Base-by-base conservation (phyloP, 1,140 invertebrate genomes). In the Drosophila virilis region DNA sequence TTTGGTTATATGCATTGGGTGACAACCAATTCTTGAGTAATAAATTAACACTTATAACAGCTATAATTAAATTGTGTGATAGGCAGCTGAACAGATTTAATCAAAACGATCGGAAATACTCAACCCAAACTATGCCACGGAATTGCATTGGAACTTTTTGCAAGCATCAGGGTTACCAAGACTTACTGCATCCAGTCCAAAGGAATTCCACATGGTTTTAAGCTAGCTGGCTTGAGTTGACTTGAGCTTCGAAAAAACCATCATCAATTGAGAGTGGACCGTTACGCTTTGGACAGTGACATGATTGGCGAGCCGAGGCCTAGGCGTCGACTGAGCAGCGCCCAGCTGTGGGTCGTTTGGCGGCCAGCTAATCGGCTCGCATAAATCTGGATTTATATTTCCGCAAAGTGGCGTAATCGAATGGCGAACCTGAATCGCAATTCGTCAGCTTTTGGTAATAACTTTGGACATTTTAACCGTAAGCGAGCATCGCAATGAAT, bases 361-460 rank as follows among this genome's bases (percentile, higher is more conserved):
- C 55, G 52, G 68, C 40, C 60, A 48, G 51, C 59, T 64, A 65
- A 58, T 64, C 60, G 61, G 55, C 35, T 43, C 59, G 55, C 54
- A 64, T 54, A 75, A 70, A 78, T 72, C 48, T 43, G 57, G 57
- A 74, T 74, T 77, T 80, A 71, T 80, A 84, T 85, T 85, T 84
- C 80, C 81, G 80, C 80, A 73, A 66, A 68, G 69, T 64, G 62
- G 68, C 78, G 73, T 67, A 64, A 70, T 71, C 78, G 58, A 46
- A 74, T 52, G 45, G 72, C 66, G 32, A 54, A 45, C 57, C 66
- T 60, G 66, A 78, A 65, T 81, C 74, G 81, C 84, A 82, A 85
- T 85, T 85, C 82, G 82, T 88, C 82, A 85, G 82, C 83, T 85
- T 85, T 86, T 82, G 77, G 82, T 85, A 88, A 85, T 88, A 85